A percentile compares a stretch with the other conserved stretches of the same genome.
These are phyloP conservation scores for Agrilus planipennis DNA, from an alignment of 1,140 invertebrate species.

Conservation along the genomic window DNA sequence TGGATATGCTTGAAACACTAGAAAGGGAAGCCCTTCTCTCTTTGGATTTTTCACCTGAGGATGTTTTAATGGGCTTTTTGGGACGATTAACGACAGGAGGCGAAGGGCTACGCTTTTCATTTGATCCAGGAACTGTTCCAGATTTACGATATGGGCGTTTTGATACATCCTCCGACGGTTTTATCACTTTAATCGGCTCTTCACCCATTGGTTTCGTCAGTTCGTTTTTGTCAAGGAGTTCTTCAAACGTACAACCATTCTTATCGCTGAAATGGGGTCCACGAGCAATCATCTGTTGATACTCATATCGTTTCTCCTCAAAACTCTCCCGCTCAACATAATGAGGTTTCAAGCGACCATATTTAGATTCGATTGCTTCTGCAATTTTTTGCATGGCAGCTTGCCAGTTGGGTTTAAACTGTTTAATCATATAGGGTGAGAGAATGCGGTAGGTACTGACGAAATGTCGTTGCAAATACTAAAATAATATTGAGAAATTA, in stretches of 20 bases:
- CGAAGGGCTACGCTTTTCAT: slow-evolving; percentile 24
- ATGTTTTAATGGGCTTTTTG: slow-evolving; percentile 19
- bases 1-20: slow-evolving; percentile 28
- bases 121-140: background rate
- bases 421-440: slow-evolving; percentile 30
- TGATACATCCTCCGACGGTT: background rate
- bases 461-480: slow-evolving; percentile 44
- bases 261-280: slow-evolving; percentile 40
- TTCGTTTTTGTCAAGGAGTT: slow-evolving; percentile 27
- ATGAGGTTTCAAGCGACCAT: slow-evolving; percentile 46
- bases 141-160: slow-evolving; percentile 38
- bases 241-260: slow-evolving; percentile 26
- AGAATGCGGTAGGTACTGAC: slow-evolving; percentile 32
- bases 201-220: slow-evolving; percentile 24
- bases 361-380: slow-evolving; percentile 47
- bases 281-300: slow-evolving; percentile 40
- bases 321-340: slow-evolving; percentile 41
- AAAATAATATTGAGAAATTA: slow-evolving; percentile 10
- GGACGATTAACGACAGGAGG: slow-evolving; percentile 26
- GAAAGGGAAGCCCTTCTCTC: slow-evolving; percentile 17
- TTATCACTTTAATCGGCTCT: slow-evolving; percentile 8
- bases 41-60: background rate
- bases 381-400: slow-evolving; percentile 41
- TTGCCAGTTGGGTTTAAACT: slow-evolving; percentile 42
- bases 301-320: slow-evolving; percentile 42